Base-by-base conservation (phyloP, 2,888 invertebrate genomes). In the Lycaena phlaeas region DNA sequence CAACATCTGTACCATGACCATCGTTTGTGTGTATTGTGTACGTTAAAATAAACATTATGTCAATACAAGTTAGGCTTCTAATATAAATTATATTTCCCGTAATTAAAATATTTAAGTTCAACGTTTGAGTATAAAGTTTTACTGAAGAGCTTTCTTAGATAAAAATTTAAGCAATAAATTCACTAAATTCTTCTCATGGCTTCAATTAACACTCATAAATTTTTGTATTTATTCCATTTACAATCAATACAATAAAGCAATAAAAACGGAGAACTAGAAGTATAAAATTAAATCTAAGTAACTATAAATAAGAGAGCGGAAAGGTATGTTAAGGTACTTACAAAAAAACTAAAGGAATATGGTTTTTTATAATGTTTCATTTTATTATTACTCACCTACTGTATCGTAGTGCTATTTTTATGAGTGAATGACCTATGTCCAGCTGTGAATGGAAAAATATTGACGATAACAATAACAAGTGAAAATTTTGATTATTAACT, bases 151-250 rank as follows among this genome's bases (percentile, higher is more conserved):
- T 34, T 34, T 31, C 10, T 22, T 12, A 29, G 17, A 17, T 31
- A 18, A 17, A 22, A 22, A 22, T 31, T 31, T 17, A 18, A 18
- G 34, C 34, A 11, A 34, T 34, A 34, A 34, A 34, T 14, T 11
- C 37, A 36, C 36, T 52, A 45, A 47, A 49, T 46, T 47, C 47
- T 45, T 47, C 12, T 37, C 38, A 41, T 44, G 46, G 17, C 44
- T 46, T 47, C 50, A 52, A 54, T 53, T 51, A 52, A 51, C 54
- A 53, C 49, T 53, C 46, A 51, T 54, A 52, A 52, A 54, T 44
- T 46, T 50, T 46, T 36, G 38, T 48, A 50, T 49, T 51, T 51
- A 45, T 47, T 47, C 34, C 34, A 34, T 31, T 17, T 10, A 17
- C 12, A 18, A 18, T 14, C 34, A 22, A 34, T 47, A 29, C 43